A percentile compares a stretch with the other conserved stretches of the same genome.
Conservation (phyloP, 1,140 invertebrate genomes). For the Marisa cornuarietis region DNA sequence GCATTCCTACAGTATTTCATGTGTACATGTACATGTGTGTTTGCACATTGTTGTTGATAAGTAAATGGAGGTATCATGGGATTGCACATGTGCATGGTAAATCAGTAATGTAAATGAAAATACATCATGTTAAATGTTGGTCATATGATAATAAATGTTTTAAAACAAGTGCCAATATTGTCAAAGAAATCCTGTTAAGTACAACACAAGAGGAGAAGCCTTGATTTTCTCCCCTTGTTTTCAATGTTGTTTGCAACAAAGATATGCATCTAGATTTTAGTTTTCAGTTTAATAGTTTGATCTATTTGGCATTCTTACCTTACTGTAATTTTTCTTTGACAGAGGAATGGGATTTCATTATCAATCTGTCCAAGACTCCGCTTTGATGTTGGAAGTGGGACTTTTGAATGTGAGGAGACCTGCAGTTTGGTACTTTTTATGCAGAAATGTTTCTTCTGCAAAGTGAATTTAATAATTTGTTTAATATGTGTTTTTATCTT, state of each 20-base stretch:
- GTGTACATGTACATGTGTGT: too few species aligned
- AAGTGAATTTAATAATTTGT: background rate
- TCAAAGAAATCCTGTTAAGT: background rate
- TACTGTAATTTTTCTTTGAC: constrained; percentile 24
- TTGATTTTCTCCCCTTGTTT: background rate
- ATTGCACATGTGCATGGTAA: too few species aligned
- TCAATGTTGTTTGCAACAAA: background rate
- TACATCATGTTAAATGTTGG: too few species aligned
- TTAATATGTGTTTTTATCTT: background rate
- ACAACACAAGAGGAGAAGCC: background rate
- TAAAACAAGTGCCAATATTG: background rate
- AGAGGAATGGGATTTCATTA: constrained; percentile 58
- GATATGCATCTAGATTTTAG: background rate
- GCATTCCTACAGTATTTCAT: too few species aligned
- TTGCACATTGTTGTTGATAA: too few species aligned
- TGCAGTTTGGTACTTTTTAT: background rate
- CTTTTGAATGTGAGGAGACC: background rate
- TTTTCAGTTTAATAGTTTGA: too few species aligned
- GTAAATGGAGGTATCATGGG: too few species aligned
- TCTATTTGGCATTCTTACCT: background rate
- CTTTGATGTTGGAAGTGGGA: background rate
- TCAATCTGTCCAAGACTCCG: constrained; percentile 24
- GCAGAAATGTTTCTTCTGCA: background rate
- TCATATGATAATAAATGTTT: background rate
- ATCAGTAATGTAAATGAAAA: too few species aligned